Conservation (phyloP, 1,140 invertebrate genomes). For the Notospermus geniculatus region DNA sequence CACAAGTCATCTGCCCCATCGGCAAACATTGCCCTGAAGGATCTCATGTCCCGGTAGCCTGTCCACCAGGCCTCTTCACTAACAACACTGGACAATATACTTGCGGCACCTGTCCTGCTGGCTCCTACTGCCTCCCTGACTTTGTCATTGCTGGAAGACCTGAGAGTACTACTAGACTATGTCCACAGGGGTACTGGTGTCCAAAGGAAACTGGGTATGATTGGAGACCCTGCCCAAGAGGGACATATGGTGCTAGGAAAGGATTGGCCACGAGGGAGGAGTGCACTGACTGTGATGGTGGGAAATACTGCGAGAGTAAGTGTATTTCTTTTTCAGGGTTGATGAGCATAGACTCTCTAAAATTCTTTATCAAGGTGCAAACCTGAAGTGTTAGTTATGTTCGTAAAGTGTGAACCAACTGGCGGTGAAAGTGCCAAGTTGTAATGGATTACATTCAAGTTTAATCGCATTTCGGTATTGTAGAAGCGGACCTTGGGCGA, state of each 20-base stretch:
- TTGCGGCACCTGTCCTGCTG: slow-evolving; percentile 43
- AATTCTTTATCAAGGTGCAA: too few relatives aligned
- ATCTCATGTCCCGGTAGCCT: slow-evolving; percentile 31
- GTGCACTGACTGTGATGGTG: slow-evolving; percentile 43
- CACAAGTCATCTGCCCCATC: slow-evolving; percentile 38
- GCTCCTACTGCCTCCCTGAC: slow-evolving; percentile 48
- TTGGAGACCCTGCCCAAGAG: slow-evolving; percentile 46
- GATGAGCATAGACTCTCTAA: too few relatives aligned
- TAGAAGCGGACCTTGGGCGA: too few relatives aligned
- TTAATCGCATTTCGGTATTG: too few relatives aligned
- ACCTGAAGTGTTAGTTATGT: too few relatives aligned
- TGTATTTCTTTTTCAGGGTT: too few relatives aligned
- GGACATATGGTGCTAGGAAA: slow-evolving; percentile 39
- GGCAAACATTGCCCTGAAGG: slow-evolving; percentile 39
- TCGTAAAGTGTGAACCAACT: too few relatives aligned
- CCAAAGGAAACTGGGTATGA: slow-evolving; percentile 47
- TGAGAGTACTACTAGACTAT: slow-evolving; percentile 28
- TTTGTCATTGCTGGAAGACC: slow-evolving; percentile 31
- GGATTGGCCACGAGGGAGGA: slow-evolving; percentile 34
- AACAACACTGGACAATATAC: slow-evolving; percentile 28
- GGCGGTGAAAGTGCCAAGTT: too few relatives aligned
- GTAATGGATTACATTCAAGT: too few relatives aligned
- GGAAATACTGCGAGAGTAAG: slow-evolving; percentile 41
- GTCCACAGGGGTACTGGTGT: slow-evolving; percentile 48
- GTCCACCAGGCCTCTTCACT: slow-evolving; percentile 36